A percentile compares a stretch with the other conserved stretches of the same genome.
Conservation (phyloP, 2,888 invertebrate species). For the Nymphalis urticae region DNA sequence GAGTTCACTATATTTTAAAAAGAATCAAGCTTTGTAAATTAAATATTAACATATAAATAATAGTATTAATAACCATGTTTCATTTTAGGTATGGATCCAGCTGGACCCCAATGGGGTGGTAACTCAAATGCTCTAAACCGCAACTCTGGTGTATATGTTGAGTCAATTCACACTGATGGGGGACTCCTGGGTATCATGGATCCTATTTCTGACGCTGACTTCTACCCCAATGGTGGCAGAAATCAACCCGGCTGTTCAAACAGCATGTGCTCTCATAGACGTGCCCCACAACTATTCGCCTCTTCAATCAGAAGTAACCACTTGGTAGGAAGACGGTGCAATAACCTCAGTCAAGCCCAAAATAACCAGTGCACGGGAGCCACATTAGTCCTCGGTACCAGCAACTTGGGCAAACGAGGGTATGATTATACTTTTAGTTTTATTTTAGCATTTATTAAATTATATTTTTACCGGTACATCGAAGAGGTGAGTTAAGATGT, state of each 20-base stretch:
- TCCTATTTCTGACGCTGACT: conserved; percentile 47
- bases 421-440: conserved; percentile 19
- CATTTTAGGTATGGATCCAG: conserved; percentile 54
- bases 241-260: conserved; percentile 49
- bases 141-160: conserved; percentile 48
- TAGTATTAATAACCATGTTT: not conserved
- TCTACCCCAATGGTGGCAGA: conserved; percentile 54
- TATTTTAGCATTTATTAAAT: too few relatives aligned
- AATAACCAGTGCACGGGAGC: conserved; percentile 40
- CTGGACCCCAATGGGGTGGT: conserved; percentile 51
- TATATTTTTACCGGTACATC: too few relatives aligned
- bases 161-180: conserved; percentile 52
- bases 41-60: too few relatives aligned
- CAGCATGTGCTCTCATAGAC: conserved; percentile 49
- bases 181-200: conserved; percentile 48
- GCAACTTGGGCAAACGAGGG: conserved; percentile 43
- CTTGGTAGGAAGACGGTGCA: conserved; percentile 45
- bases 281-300: conserved; percentile 46
- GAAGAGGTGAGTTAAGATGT: too few relatives aligned
- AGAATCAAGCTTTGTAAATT: too few relatives aligned
- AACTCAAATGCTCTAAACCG: conserved; percentile 46
- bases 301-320: conserved; percentile 45
- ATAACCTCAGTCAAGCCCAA: conserved; percentile 40
- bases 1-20: too few relatives aligned
- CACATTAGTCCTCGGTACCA: conserved; percentile 44